Conservation (phyloP, 2,888 invertebrate genomes). For the Idaea dimidiata region DNA sequence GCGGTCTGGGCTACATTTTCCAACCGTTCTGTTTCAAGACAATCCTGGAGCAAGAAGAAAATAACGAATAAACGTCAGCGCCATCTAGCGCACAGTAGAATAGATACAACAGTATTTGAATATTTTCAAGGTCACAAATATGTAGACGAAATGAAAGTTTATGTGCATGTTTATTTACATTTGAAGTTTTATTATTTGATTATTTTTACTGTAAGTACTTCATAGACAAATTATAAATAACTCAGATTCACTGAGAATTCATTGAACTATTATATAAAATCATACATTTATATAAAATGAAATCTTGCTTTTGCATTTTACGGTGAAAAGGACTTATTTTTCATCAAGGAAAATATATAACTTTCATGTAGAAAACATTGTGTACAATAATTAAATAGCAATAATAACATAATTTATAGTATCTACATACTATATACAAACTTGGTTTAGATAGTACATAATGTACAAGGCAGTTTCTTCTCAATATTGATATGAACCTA, state of each 20-base stretch:
- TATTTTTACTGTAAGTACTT: not conserved
- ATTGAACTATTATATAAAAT: not conserved
- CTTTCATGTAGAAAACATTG: too few relatives aligned
- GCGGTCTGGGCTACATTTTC: conserved; percentile 90
- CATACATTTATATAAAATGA: too few relatives aligned
- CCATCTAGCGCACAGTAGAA: conserved; percentile 34
- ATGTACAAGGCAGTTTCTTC: too few relatives aligned
- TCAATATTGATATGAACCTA: too few relatives aligned
- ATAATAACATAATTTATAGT: too few relatives aligned
- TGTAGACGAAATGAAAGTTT: conserved; percentile 57
- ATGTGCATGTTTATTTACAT: conserved; percentile 50
- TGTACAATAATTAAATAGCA: too few relatives aligned
- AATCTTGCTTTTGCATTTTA: too few relatives aligned
- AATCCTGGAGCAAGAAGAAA: conserved; percentile 82
- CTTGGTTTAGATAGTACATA: too few relatives aligned
- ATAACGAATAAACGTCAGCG: conserved; percentile 52
- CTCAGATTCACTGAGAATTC: not conserved
- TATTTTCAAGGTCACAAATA: conserved; percentile 60
- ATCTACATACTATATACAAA: too few relatives aligned
- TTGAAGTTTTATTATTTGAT: conserved; percentile 44
- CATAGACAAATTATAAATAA: not conserved
- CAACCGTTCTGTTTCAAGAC: conserved; percentile 92
- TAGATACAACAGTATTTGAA: conserved; percentile 56
- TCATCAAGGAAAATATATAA: too few relatives aligned
- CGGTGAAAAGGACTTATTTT: too few relatives aligned